Base-by-base conservation (phyloP, 2,113 vertebrate genomes). In the Salvelinus fontinalis region DNA sequence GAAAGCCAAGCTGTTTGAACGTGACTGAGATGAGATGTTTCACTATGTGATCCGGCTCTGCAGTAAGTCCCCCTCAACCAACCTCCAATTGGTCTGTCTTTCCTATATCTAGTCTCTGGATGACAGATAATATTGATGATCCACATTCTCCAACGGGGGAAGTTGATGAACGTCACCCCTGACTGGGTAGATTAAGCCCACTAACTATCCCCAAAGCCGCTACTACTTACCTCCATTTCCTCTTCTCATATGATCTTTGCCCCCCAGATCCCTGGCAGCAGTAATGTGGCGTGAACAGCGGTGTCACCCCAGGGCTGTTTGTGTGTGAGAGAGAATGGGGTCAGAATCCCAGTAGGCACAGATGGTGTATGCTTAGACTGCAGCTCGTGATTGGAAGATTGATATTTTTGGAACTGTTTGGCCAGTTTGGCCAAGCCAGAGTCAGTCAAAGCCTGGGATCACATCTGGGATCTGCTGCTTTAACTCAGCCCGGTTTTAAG, bases 21-120 rank as follows among this genome's bases (percentile, higher is more conserved):
- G 96, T 7, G 95, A 99, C 88, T 91, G 98, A 91, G 95, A 99
- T 84, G 94, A 96, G 72, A 95, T 99, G 93, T 99, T 98, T 88
- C 92, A 90, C 83, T 95, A 85, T 81, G 48, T 97, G 12, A 90
- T 98, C 14, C 88, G 90, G 0, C 85, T 97, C 1, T 96, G 91
- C 88, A 94, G 98, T 98, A 88, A 96, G 97, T 94, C 5, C 5
- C 5, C 20, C n/a, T 44, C 39, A 44, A 44, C 8, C 31, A 22
- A 26, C 44, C 39, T 44, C 39, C 39, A 44, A 44, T 9, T 44
- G 39, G 9, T 44, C 39, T 44, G 9, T 44, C 39, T 44, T 44
- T 44, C 39, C 39, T 44, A 44, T 12, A 44, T 44, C 39, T 11
- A 44, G 39, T 12, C 39, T 44, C 39, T 44, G 39, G 39, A 44